Evolutionary conservation across 2,888 invertebrate species (phyloP).

Genomic region (Eupithecia insigniata): DNA sequence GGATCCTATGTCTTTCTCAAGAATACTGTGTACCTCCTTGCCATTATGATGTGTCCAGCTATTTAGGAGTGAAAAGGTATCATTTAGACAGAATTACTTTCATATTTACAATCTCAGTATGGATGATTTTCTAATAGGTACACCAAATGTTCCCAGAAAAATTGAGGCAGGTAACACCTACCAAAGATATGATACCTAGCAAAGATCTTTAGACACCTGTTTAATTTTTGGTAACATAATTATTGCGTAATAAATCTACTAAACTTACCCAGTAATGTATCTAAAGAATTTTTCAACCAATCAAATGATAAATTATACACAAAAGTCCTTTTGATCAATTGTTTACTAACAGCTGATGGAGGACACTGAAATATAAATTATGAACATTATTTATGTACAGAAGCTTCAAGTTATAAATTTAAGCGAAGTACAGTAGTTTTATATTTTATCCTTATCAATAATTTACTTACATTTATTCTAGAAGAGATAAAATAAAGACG

Average conservation of each 20-base stretch:
- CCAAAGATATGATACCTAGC: neutral
- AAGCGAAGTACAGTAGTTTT: neutral
- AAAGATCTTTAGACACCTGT: neutral
- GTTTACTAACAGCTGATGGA: constrained; percentile 73
- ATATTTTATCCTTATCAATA: neutral
- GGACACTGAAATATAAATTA: constrained; percentile 62
- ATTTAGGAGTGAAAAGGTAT: neutral
- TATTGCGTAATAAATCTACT: neutral
- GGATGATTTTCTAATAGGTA: neutral
- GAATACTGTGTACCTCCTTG: no score
- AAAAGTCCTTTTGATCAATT: constrained; percentile 80
- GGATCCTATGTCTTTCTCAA: no score
- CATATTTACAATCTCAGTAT: neutral
- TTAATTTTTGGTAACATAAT: neutral
- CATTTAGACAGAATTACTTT: neutral
- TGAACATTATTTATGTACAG: neutral
- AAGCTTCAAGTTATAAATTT: neutral
- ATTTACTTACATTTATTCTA: constrained; percentile 65
- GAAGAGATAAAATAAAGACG: constrained; percentile 85
- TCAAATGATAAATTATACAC: constrained; percentile 82
- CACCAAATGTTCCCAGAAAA: neutral
- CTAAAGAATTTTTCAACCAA: constrained; percentile 80
- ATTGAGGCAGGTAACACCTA: neutral
- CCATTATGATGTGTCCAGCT: neutral
- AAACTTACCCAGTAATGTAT: constrained; percentile 77